Evolutionary conservation across 2,888 invertebrate genomes (phyloP), one percentile per base, ranked within the genome.

Genomic region (Agapostemon virescens): DNA sequence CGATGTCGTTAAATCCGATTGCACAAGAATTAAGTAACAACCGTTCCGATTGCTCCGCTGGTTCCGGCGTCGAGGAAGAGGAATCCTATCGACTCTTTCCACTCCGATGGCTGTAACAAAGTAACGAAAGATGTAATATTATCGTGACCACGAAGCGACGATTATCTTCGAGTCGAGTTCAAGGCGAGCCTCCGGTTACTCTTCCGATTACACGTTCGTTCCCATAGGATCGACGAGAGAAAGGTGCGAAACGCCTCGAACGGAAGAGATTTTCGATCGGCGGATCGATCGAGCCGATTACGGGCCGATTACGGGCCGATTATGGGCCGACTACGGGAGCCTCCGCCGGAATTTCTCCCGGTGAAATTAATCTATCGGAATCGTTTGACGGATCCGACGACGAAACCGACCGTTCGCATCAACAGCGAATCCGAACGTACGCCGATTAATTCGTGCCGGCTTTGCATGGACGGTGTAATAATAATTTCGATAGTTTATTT

Each of bases 151-250:
- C 61, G 66, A 45, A 61, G 20, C 49, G 30, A 13, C 26, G 74
- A 49, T 49, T 67, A 71, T 77, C 61, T 61, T 17, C 42, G 71
- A 42, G 82, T 84, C 86, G 86, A 85, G 86, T 86, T 85, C 86
- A 85, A 84, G 81, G 86, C 78, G 77, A 86, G 78, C 77, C 58
- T 69, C 64, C n/a, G 69, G 64, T 73, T 78, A 67, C 77, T 63
- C 75, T 81, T 71, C 58, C 67, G 81, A 71, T 72, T 38, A 38
- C 38, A 23, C 23, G 38, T 64, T 38, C 36, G 40, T 30, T 26
- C 17, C 23, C 30, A 17, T 26, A 0, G 42, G 13, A 30, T 38
- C 5, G 42, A 17, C 67, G 58, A 26, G 58, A 30, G 58, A 58
- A 58, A 58, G 58, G 58, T 30, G 26, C 30, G 58, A 58, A 58